These are phyloP conservation scores for Phyllotis vaccarum DNA, from an alignment of 2,797 vertebrate genomes.

Conservation along the genomic window DNA sequence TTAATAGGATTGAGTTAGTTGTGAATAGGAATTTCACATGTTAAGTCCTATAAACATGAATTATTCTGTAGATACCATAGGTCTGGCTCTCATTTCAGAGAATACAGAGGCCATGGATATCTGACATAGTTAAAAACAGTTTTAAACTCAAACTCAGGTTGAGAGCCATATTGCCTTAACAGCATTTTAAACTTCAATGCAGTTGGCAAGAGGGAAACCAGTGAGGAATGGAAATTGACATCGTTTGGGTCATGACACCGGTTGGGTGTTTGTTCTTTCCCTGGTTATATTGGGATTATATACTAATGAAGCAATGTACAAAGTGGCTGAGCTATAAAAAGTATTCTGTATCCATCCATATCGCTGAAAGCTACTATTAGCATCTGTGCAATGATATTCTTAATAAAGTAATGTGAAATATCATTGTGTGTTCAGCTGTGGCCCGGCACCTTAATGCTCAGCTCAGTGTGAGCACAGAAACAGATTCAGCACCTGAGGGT, in stretches of 20 bases:
- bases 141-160: neutral
- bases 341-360: neutral
- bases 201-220: neutral
- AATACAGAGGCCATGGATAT: neutral
- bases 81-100: neutral
- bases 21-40: neutral
- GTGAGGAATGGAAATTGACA: neutral
- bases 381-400: neutral
- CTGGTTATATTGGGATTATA: neutral
- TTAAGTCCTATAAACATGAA: neutral
- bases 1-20: neutral
- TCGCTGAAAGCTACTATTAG: neutral
- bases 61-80: neutral
- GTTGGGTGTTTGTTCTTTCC: neutral
- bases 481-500: too few species aligned
- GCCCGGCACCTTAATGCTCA: too few species aligned
- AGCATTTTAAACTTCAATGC: neutral
- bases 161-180: neutral
- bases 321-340: neutral
- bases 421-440: neutral
- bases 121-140: neutral
- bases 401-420: neutral
- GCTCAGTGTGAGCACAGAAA: too few species aligned
- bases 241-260: neutral
- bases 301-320: neutral